These are phyloP conservation scores for Tipula vernalis DNA, from an alignment of 2,888 invertebrate genomes.

Conservation along the genomic window DNA sequence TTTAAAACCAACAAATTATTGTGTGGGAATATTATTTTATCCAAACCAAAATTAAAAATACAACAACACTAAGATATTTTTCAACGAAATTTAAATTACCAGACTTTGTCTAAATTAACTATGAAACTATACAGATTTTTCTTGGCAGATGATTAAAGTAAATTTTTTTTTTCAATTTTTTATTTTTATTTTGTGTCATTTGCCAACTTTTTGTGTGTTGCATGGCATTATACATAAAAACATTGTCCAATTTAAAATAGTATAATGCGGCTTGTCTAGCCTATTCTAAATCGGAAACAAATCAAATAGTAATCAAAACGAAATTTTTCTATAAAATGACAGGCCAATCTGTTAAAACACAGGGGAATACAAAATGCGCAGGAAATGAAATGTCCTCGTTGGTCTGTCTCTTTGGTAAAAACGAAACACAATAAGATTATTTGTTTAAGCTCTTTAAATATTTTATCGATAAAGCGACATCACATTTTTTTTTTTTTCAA, in stretches of 20 bases:
- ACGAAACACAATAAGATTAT: not conserved
- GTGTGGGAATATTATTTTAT: not conserved
- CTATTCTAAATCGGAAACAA: not conserved
- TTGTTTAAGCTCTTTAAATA: not conserved
- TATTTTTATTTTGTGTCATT: not conserved
- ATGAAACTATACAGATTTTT: not conserved
- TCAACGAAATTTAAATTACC: not conserved
- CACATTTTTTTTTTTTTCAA: not conserved
- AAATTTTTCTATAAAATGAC: not conserved
- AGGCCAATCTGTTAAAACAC: not conserved
- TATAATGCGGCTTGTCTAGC: not conserved
- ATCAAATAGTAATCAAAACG: not conserved
- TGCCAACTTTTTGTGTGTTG: not conserved
- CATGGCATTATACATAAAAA: not conserved
- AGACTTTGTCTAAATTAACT: not conserved
- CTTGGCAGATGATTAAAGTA: not conserved
- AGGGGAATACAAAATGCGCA: not conserved
- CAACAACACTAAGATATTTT: not conserved
- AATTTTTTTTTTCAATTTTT: not conserved
- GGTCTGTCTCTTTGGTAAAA: not conserved
- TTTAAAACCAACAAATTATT: not conserved
- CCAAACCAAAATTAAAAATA: not conserved
- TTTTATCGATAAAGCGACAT: not conserved
- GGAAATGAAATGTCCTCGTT: not conserved
- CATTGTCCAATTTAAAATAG: not conserved